Evolutionary conservation across 2,113 vertebrate species (phyloP), one percentile per base, ranked within the genome.

Genomic region (Corythornis vintsioides): DNA sequence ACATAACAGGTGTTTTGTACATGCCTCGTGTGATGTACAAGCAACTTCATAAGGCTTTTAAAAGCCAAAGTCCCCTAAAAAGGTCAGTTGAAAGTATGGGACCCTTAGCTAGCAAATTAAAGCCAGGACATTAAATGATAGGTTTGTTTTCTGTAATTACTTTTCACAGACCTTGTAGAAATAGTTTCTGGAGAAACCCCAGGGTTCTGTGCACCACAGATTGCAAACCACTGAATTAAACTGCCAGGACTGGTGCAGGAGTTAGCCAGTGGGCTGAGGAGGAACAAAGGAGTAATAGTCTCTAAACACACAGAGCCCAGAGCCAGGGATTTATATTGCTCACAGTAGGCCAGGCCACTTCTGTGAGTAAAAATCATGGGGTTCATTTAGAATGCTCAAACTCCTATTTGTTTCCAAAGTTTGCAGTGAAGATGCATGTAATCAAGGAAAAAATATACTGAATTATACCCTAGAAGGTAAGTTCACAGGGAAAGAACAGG

Each of bases 141-240:
- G 84, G 50, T 75, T 96, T 94, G 71, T 94, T 95, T 96, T 89
- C 87, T 83, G 33, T 83, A 94, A 95, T 96, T 96, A 92, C 71
- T 95, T 93, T 91, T 91, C 89, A 93, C 71, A 95, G 93, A 76
- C 85, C 75, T 91, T 94, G 94, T 91, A 82, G 93, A 91, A 95
- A 80, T 31, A 88, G 71, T 94, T 95, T 95, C 89, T 50, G 42
- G 88, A 91, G 93, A 88, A 93, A 96, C 95, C 94, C 81, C 82
- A 80, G 93, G 94, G 93, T 94, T 91, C 67, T 94, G 50, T 63
- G 38, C 64, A 88, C 74, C 75, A 66, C 81, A 89, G 87, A 87
- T n/a, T 85, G 64, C 93, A 94, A 94, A 88, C 71, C 67, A 76
- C 85, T 87, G 95, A 92, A 84, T 94, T 91, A 95, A 96, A 89